phyloP scores from a whole-genome alignment of 1,140 invertebrate species.

The Dinoponera quadriceps region DNA sequence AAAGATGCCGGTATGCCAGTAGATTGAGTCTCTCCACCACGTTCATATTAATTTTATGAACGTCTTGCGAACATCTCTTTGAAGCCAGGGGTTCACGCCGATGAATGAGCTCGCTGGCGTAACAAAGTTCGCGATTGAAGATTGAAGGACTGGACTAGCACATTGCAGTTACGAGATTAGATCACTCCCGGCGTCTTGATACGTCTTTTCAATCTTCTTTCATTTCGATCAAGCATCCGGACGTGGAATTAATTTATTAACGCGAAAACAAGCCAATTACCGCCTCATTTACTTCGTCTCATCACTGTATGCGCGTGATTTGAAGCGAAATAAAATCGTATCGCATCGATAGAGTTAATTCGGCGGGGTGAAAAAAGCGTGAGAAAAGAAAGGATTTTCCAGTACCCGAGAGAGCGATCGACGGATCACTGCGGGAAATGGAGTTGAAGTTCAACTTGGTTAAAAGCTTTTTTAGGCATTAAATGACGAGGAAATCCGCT shows the following conservation, averaged over 20 bases:
- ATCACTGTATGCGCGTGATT: not conserved
- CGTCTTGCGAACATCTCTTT: slow-evolving; percentile 18
- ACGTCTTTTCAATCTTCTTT: not conserved
- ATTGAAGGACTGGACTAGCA: not conserved
- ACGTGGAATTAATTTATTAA: slow-evolving; percentile 13
- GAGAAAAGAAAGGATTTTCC: not conserved
- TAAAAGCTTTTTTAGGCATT: slow-evolving; percentile 43
- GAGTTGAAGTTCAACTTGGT: slow-evolving; percentile 16
- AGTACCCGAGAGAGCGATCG: not conserved
- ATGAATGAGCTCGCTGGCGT: not conserved
- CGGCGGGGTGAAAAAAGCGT: not conserved
- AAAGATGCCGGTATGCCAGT: slow-evolving; percentile 22
- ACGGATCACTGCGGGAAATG: not conserved
- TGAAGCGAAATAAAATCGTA: not conserved
- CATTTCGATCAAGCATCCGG: not conserved
- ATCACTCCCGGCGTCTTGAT: not conserved
- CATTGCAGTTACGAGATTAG: not conserved
- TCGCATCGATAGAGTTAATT: not conserved
- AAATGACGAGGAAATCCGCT: slow-evolving; percentile 31
- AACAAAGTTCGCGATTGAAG: slow-evolving; percentile 8
- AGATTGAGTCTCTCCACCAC: not conserved
- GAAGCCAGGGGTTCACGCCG: not conserved
- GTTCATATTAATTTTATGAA: slow-evolving; percentile 40
- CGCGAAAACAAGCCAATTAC: not conserved
- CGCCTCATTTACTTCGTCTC: too few relatives aligned